These are phyloP conservation scores for Hystrix brachyura DNA, from an alignment of 2,113 vertebrate genomes.

Conservation along the genomic window DNA sequence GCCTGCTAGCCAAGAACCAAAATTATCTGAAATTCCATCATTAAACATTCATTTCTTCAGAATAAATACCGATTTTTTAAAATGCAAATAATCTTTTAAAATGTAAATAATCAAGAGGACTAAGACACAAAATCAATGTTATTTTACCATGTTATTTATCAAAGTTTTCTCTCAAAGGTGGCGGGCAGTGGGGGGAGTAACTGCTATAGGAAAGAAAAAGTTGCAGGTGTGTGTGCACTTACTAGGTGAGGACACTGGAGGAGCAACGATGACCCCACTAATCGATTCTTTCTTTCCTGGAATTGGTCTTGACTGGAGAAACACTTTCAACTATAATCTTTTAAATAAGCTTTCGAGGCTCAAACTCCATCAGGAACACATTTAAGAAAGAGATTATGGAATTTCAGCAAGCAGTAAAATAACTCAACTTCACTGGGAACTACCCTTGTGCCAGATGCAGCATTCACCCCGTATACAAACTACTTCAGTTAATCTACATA, in stretches of 20 bases:
- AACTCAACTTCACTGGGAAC: not conserved
- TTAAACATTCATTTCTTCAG: conserved; percentile 60
- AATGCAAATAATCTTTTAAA: not conserved
- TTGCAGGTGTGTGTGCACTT: not conserved
- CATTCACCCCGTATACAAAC: not conserved
- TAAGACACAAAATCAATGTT: conserved; percentile 62
- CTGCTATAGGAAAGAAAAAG: not conserved
- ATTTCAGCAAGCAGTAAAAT: not conserved
- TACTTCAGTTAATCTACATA: not conserved
- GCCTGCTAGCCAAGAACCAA: not conserved
- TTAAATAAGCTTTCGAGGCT: not conserved
- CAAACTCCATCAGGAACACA: not conserved
- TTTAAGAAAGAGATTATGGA: not conserved
- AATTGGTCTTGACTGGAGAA: not conserved
- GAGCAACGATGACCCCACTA: not conserved
- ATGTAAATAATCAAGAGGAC: conserved; percentile 40
- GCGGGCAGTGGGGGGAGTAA: too few relatives aligned
- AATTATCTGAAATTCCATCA: conserved; percentile 55
- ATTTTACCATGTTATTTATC: conserved; percentile 69
- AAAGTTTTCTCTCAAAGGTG: conserved; percentile 62
- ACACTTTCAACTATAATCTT: not conserved
- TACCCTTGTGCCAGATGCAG: not conserved
- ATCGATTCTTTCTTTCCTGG: conserved; percentile 10
- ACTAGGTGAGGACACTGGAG: accelerated
- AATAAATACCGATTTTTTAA: conserved; percentile 52